These are phyloP conservation scores for Cydia pomonella DNA, from an alignment of 1,140 invertebrate species.

Conservation along the genomic window DNA sequence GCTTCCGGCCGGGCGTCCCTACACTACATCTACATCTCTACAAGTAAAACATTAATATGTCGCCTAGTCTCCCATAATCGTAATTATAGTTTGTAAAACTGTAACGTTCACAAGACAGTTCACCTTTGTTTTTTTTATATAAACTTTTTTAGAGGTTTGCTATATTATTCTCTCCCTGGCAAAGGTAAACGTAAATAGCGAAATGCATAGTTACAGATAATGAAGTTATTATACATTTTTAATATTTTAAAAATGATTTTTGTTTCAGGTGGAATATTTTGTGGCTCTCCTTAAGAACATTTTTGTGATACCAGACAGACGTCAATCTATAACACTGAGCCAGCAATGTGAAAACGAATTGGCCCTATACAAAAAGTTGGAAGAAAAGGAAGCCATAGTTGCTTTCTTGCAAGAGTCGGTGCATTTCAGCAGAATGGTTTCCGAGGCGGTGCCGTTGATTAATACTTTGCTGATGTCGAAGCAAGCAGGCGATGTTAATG, in stretches of 20 bases:
- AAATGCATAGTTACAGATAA: too few relatives aligned
- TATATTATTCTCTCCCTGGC: too few relatives aligned
- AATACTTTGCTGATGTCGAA: conserved; percentile 88
- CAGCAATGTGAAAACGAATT: conserved; percentile 70
- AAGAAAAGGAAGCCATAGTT: conserved; percentile 80
- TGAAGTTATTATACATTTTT: too few relatives aligned
- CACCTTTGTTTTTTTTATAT: too few relatives aligned
- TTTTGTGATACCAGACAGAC: conserved; percentile 64
- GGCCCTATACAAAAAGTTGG: conserved; percentile 66
- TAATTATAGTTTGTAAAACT: neutral
- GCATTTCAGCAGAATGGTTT: conserved; percentile 85
- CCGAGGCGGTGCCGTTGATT: conserved; percentile 86
- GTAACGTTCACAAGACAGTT: neutral
- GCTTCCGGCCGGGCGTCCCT: too few relatives aligned
- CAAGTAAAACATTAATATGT: conserved; percentile 23
- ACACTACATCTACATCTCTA: too few relatives aligned
- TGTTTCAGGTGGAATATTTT: conserved; percentile 72
- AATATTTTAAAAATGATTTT: neutral
- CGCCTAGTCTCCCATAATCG: neutral
- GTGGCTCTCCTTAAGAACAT: conserved; percentile 71
- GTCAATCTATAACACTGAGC: conserved; percentile 54
- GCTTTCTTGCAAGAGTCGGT: conserved; percentile 83
- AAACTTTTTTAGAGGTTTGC: too few relatives aligned
- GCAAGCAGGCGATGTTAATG: conserved; percentile 88
- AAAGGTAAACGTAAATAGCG: too few relatives aligned